Evolutionary conservation across 2,888 invertebrate species (phyloP), one percentile per base, ranked within the genome.

Genomic region (Philereme vetulata): DNA sequence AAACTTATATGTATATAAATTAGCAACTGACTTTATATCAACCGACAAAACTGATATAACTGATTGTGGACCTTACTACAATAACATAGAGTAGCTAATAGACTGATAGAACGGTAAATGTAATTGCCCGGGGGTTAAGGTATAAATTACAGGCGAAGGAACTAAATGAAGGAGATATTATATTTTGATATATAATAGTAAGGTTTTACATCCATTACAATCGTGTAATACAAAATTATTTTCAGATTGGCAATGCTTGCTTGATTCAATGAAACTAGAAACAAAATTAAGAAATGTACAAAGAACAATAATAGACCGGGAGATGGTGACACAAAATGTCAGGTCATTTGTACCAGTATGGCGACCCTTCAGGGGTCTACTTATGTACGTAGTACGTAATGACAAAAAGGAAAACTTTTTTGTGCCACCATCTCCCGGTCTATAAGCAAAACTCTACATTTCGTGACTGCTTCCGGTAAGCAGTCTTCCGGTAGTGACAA

Each of bases 91-190:
- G 56, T 36, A 43, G 36, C 42, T 42, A 61, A 40, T 52, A n/a
- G 52, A 34, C 44, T 45, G 52, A 47, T 43, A 43, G 21, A n/a
- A 53, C 48, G 21, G 11, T 35, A 11, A 9, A 33, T 34, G 21
- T 40, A 6, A 10, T 6, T 33, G 50, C 50, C 57, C 35, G 40
- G 32, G 21, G 56, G 57, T 48, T 42, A 56, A 38, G 53, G 42
- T 33, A 50, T 51, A 51, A 57, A 51, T 54, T 57, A 54, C 62
- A 54, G 53, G 45, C 42, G 46, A 60, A 42, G 56, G 46, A 43
- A 32, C 42, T 9, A 40, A 56, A 61, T 49, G 40, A 52, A 44
- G 51, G 48, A 44, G 33, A 51, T 36, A 36, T 48, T 36, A 32
- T 50, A 38, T 43, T 52, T 57, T 47, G 47, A 43, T 45, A 43